Conservation (phyloP, 2,888 invertebrate genomes). For the Folsomia candida region DNA sequence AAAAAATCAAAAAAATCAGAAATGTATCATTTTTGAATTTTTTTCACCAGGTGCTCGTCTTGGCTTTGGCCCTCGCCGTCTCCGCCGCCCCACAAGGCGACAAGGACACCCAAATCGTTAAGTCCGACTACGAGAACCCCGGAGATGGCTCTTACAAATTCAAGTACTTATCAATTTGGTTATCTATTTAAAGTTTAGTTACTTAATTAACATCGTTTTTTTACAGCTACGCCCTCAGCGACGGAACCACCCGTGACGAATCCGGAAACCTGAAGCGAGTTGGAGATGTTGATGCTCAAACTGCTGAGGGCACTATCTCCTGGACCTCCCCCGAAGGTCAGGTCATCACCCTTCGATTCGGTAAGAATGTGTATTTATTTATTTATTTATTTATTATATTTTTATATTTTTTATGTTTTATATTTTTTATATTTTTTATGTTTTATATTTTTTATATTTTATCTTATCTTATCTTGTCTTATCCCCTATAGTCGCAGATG, state of each 20-base stretch:
- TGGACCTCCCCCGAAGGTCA: constrained; percentile 45
- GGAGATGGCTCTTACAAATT: constrained; percentile 43
- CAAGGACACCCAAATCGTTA: constrained; percentile 30
- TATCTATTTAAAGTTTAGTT: background rate
- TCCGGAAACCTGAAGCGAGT: constrained; percentile 35
- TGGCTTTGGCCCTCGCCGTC: constrained; percentile 32
- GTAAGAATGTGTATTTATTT: too few species aligned
- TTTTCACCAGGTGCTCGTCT: constrained; percentile 27
- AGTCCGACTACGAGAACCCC: constrained; percentile 31
- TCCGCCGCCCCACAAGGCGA: constrained; percentile 30
- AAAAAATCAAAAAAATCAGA: too few species aligned
- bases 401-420: too few species aligned
- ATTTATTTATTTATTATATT: too few species aligned
- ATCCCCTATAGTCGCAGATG: too few species aligned
- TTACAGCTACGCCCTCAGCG: constrained; percentile 40
- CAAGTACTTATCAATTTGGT: constrained; percentile 15
- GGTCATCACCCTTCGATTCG: constrained; percentile 40
- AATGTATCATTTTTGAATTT: too few species aligned
- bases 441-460: too few species aligned
- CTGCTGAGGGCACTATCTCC: constrained; percentile 35
- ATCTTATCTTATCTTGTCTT: too few species aligned
- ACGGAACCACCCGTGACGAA: constrained; percentile 44
- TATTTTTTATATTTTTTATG: too few species aligned
- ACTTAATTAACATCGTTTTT: constrained; percentile 5
- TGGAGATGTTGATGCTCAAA: constrained; percentile 40